Evolutionary conservation across 2,888 invertebrate genomes (phyloP), one percentile per base, ranked within the genome.

Genomic region (Tubulanus polymorphus): DNA sequence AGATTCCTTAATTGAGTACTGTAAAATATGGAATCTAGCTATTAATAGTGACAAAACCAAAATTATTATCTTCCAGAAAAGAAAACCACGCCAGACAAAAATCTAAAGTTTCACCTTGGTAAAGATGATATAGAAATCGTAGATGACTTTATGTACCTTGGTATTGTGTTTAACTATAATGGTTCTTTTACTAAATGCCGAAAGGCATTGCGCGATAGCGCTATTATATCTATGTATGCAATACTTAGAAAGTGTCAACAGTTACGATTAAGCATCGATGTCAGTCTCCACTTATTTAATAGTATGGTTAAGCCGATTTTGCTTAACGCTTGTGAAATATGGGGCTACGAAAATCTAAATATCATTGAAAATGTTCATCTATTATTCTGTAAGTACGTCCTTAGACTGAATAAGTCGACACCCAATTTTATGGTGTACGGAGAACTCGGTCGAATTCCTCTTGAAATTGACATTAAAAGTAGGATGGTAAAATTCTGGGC

Each of bases 371-470:
- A 12, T 10, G 29, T 55, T 18, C 51, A 51, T 45, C 29, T 55
- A 6, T 25, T 45, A 41, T 55, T 55, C 37, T 53, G 52, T 28
- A 56, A 56, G 28, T 27, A 41, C 25, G 20, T 56, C 1, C 25
- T 56, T 15, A 25, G 32, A 18, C 23, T 56, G 35, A 52, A 52
- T 32, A 53, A 18, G 18, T 20, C 46, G 12, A 56, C 52, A 25
- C 53, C 56, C 1, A 52, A 32, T 23, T 32, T 35, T 48, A 56
- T 56, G 56, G 35, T 55, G 8, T 55, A 55, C 51, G 51, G 55
- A 5, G 55, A 56, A 35, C 52, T 56, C 3, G 48, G 52, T 8
- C 18, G 51, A 15, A 47, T 18, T 30, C 30, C 51, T 5, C n/a
- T 52, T n/a, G 26, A 32, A 12, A 46, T 56, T 18, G 29, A 28